These are phyloP conservation scores for Kryphioiulus occultus DNA, from an alignment of 2,888 invertebrate species.

Conservation along the genomic window DNA sequence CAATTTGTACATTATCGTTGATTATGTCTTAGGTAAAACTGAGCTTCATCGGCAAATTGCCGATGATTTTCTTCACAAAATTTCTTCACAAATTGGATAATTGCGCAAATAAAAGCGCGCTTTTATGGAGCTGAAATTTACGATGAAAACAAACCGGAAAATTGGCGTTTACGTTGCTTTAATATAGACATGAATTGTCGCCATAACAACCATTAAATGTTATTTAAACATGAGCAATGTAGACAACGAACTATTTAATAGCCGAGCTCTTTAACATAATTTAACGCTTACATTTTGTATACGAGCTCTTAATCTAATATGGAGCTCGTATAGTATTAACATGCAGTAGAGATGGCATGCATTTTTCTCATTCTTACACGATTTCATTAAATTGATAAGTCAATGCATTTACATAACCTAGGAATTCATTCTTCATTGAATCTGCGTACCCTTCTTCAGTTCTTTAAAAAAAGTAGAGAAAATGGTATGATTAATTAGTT, in stretches of 20 bases:
- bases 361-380: too few relatives aligned
- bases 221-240: neutral
- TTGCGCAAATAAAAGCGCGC: constrained; percentile 36
- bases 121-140: constrained; percentile 11
- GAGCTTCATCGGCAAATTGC: neutral
- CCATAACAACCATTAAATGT: neutral
- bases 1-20: constrained; percentile 40
- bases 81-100: constrained; percentile 3
- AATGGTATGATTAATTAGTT: too few relatives aligned
- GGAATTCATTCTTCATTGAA: too few relatives aligned
- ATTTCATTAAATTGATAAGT: too few relatives aligned
- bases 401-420: too few relatives aligned
- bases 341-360: neutral
- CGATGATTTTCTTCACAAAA: neutral
- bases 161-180: neutral
- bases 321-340: neutral
- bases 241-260: neutral
- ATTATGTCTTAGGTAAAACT: constrained; percentile 16
- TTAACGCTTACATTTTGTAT: too few relatives aligned
- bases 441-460: too few relatives aligned
- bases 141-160: constrained; percentile 24
- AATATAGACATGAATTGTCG: constrained; percentile 35
- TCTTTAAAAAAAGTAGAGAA: too few relatives aligned
- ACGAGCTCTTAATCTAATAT: too few relatives aligned
- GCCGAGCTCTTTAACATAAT: neutral